phyloP scores from a whole-genome alignment of 2,113 vertebrate genomes.

The Nycticebus coucang region DNA sequence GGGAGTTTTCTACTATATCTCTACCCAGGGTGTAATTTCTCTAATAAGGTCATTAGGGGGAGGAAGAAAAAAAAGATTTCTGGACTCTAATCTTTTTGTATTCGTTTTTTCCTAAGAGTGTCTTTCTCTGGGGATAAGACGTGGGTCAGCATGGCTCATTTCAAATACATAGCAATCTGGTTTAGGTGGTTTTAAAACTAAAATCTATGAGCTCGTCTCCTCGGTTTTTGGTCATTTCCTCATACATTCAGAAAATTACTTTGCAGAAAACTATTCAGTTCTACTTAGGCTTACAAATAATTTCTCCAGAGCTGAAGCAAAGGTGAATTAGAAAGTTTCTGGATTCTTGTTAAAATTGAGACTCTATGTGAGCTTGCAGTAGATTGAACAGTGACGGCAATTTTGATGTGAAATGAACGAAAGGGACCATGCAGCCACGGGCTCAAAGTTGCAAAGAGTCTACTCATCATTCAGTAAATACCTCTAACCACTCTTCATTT shows the following conservation, averaged over 20 bases:
- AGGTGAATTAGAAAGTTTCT: constrained; percentile 53
- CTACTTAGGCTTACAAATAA: constrained; percentile 11
- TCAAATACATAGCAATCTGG: constrained; percentile 40
- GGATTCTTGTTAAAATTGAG: constrained; percentile 3
- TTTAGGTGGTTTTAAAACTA: constrained; percentile 13
- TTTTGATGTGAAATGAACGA: not conserved
- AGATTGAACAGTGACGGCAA: not conserved
- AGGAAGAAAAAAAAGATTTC: not conserved
- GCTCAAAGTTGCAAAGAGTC: not conserved
- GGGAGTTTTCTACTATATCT: constrained; percentile 58
- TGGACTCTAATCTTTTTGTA: constrained; percentile 51
- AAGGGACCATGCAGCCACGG: not conserved
- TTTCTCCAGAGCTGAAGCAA: constrained; percentile 54
- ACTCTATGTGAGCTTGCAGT: not conserved
- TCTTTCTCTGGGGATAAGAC: constrained; percentile 48
- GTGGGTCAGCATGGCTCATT: constrained; percentile 53
- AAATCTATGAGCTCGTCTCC: constrained; percentile 21
- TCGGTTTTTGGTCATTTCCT: constrained; percentile 14
- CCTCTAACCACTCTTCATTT: not conserved
- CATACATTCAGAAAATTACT: constrained; percentile 54
- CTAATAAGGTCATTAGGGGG: constrained; percentile 64
- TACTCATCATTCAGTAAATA: not conserved
- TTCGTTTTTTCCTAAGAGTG: constrained; percentile 37
- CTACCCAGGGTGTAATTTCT: constrained; percentile 69
- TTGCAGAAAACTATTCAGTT: constrained; percentile 23